A percentile compares a stretch with the other conserved stretches of the same genome.
Conservation (phyloP, 2,888 invertebrate species). For the Plebejus argus region DNA sequence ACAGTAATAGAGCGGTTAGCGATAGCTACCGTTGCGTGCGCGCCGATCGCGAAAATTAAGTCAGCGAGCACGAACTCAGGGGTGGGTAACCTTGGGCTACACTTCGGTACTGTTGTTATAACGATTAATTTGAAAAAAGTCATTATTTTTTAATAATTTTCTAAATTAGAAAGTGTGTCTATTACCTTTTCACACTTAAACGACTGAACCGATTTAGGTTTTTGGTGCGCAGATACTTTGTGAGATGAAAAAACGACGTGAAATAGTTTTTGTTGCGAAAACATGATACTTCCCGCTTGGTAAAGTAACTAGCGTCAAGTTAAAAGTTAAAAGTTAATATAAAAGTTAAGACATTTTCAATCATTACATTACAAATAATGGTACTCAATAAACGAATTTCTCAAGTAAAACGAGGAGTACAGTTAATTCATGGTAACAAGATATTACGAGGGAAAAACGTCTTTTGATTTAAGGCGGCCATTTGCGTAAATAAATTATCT, state of each 20-base stretch:
- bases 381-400: background rate
- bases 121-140: too few relatives aligned
- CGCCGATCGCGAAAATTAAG: slow-evolving; percentile 63
- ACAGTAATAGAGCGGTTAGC: slow-evolving; percentile 46
- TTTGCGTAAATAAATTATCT: slow-evolving; percentile 26
- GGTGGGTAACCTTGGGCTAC: slow-evolving; percentile 46
- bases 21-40: slow-evolving; percentile 52
- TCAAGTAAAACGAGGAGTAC: background rate
- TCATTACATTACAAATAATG: background rate
- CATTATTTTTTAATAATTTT: too few relatives aligned
- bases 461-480: slow-evolving; percentile 13
- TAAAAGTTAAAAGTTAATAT: too few relatives aligned
- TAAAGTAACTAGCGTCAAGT: too few relatives aligned
- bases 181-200: too few relatives aligned
- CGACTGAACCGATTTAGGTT: too few relatives aligned
- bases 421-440: slow-evolving; percentile 20
- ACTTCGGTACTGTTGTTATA: too few relatives aligned
- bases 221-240: too few relatives aligned
- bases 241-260: too few relatives aligned
- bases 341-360: background rate
- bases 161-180: too few relatives aligned
- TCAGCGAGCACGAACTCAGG: slow-evolving; percentile 57
- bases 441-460: slow-evolving; percentile 29
- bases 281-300: too few relatives aligned
- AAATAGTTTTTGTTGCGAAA: too few relatives aligned